Base-by-base conservation (phyloP, 2,113 vertebrate genomes). In the Neogale vison region DNA sequence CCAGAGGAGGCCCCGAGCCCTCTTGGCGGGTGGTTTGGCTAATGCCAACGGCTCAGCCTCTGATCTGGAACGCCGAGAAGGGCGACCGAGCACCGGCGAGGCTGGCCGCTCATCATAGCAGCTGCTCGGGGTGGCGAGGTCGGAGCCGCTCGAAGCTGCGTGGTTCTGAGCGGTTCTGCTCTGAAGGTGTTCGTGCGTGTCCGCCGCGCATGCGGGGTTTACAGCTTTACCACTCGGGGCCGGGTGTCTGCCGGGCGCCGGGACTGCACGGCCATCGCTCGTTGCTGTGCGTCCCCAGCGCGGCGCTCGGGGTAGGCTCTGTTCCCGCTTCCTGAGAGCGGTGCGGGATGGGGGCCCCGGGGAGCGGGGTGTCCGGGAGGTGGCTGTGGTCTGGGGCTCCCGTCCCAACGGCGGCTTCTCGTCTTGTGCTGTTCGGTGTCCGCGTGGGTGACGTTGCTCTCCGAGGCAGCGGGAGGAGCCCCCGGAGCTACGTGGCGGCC, bases 211-310 rank as follows among this genome's bases (percentile, higher is more conserved):
- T 3, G 74, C 34, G 1, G 20, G 15, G 2, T 61, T 23, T 23
- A 1, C 21, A 3, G 71, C 0, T 0, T 6, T 6, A 42, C 72
- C 23, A 2, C 31, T 17, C 3, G 15, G 63, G 11, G 12, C 26
- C 2, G 11, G 55, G 21, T 1, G 1, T 18, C 88, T 77, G 42
- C 18, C 2, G 4, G 21, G 74, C 7, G 13, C 69, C 6, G 17
- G 39, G 74, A 3, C 36, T 2, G 15, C 1, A 4, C 13, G 11
- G 9, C 1, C 6, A 2, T 0, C 0, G 34, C 77, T 10, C 1
- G 11, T 8, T 4, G 7, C 4, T 26, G 24, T 24, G 20, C 10
- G 1, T 11, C 9, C 29, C 15, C 31, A 1, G 9, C 0, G 31
- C 12, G 2, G 29, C 18, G 10, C 69, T 5, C 21, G 4, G 47